Percentiles rank a stretch among this genome's conserved stretches.
Conservation (phyloP, 2,797 vertebrate genomes). For the Cetoscarus ocellatus region DNA sequence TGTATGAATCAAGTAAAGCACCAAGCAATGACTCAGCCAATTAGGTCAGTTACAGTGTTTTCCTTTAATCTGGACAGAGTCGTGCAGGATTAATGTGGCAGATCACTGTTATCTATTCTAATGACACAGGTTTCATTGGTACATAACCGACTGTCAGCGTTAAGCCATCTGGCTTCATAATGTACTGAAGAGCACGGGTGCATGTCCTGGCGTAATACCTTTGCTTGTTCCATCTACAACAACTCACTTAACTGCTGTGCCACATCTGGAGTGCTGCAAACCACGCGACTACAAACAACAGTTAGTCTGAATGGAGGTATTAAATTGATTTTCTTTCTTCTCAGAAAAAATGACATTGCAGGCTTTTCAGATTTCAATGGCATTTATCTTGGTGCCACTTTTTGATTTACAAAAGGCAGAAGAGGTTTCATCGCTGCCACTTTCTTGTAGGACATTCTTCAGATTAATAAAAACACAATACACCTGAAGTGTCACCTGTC, state of each 20-base stretch:
- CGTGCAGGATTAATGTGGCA: slow-evolving; percentile 59
- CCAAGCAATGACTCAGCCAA: slow-evolving; percentile 32
- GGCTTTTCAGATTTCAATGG: too few relatives aligned
- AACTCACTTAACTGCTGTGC: slow-evolving; percentile 24
- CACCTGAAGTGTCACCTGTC: background rate
- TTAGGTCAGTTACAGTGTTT: slow-evolving; percentile 22
- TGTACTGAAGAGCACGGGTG: slow-evolving; percentile 41
- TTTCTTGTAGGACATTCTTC: background rate
- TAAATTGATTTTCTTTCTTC: background rate
- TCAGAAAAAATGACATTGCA: background rate
- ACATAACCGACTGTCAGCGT: slow-evolving; percentile 53
- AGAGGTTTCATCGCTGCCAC: background rate
- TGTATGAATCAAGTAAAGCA: slow-evolving; percentile 6
- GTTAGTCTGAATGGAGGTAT: background rate
- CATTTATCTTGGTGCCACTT: background rate
- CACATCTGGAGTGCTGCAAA: slow-evolving; percentile 46
- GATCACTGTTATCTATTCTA: slow-evolving; percentile 58
- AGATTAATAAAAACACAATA: background rate
- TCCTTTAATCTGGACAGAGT: slow-evolving; percentile 36
- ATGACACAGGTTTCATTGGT: slow-evolving; percentile 43
- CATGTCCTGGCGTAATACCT: slow-evolving; percentile 47
- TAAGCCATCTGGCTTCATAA: slow-evolving; percentile 62
- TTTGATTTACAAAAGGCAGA: background rate
- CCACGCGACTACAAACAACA: slow-evolving; percentile 1
- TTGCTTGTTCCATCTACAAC: slow-evolving; percentile 35